phyloP scores from a whole-genome alignment of 1,140 invertebrate genomes.

The Drosophila sproati region DNA sequence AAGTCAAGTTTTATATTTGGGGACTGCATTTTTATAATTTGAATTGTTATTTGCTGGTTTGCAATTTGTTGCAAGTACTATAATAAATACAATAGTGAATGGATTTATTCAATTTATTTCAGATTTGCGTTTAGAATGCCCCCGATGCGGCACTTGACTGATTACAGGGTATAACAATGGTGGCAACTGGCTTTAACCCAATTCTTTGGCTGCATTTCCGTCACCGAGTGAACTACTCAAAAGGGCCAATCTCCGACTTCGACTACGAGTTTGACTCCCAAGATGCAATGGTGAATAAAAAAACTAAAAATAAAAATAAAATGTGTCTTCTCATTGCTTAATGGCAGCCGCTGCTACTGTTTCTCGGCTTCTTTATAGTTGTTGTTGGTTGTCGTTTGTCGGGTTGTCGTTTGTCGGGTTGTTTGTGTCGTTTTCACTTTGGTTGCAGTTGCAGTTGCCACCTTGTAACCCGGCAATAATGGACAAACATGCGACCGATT shows the following conservation, averaged over 20 bases:
- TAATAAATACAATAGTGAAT: too few species aligned
- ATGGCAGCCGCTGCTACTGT: slow-evolving; percentile 66
- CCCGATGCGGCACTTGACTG: background rate
- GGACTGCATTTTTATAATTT: too few species aligned
- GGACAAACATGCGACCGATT: slow-evolving; percentile 52
- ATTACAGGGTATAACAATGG: slow-evolving; percentile 40
- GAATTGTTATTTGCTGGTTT: too few species aligned
- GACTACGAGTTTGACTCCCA: slow-evolving; percentile 27
- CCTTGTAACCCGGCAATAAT: slow-evolving; percentile 62
- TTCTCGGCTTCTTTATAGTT: slow-evolving; percentile 32
- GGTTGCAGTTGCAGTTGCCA: slow-evolving; percentile 56
- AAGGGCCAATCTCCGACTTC: slow-evolving; percentile 37
- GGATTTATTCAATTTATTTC: too few species aligned
- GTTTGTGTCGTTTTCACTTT: slow-evolving; percentile 52
- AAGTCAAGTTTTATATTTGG: too few species aligned
- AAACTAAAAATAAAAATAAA: slow-evolving; percentile 19
- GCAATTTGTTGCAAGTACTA: too few species aligned
- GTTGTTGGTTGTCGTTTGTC: slow-evolving; percentile 23
- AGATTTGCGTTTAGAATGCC: background rate
- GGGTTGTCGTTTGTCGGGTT: slow-evolving; percentile 2
- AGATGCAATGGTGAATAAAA: slow-evolving; percentile 12
- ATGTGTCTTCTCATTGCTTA: slow-evolving; percentile 79
- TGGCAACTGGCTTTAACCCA: slow-evolving; percentile 57
- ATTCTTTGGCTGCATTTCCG: slow-evolving; percentile 59
- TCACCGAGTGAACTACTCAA: slow-evolving; percentile 32